Evolutionary conservation across 2,797 vertebrate species (phyloP).

Genomic region (Dipus sagitta): DNA sequence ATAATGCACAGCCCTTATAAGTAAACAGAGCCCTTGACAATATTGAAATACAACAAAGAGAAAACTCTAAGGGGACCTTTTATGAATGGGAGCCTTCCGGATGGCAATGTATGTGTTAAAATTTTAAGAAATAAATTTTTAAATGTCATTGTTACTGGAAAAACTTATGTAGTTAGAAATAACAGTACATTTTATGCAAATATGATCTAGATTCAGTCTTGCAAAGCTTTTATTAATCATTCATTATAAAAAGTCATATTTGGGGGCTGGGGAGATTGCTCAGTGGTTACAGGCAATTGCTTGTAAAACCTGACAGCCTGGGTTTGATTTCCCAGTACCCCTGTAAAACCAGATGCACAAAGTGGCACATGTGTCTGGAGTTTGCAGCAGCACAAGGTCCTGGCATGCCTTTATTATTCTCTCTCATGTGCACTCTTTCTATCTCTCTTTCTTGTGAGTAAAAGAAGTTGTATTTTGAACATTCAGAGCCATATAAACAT

Average conservation of each 20-base stretch:
- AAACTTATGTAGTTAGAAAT: not conserved
- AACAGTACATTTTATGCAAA: not conserved
- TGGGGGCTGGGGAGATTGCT: too few species aligned
- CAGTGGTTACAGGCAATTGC: too few species aligned
- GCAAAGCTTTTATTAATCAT: not conserved
- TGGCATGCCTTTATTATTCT: too few species aligned
- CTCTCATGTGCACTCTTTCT: too few species aligned
- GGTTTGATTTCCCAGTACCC: too few species aligned
- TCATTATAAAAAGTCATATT: not conserved
- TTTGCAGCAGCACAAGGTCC: too few species aligned
- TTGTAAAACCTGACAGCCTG: too few species aligned
- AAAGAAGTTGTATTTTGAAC: not conserved
- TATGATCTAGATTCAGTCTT: slow-evolving; percentile 1
- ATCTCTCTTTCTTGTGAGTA: too few species aligned
- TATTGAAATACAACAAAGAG: not conserved
- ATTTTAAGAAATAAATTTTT: not conserved
- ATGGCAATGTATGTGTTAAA: not conserved
- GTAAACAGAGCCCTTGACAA: not conserved
- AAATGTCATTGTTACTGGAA: not conserved
- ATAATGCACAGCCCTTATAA: not conserved
- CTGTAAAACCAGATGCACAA: too few species aligned
- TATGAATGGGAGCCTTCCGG: too few species aligned
- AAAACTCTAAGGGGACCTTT: not conserved
- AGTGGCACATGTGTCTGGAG: too few species aligned
- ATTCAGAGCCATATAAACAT: not conserved